A percentile compares a stretch with the other conserved stretches of the same genome.
phyloP scores from a whole-genome alignment of 2,888 invertebrate species.

The Drosophila fungiperda region DNA sequence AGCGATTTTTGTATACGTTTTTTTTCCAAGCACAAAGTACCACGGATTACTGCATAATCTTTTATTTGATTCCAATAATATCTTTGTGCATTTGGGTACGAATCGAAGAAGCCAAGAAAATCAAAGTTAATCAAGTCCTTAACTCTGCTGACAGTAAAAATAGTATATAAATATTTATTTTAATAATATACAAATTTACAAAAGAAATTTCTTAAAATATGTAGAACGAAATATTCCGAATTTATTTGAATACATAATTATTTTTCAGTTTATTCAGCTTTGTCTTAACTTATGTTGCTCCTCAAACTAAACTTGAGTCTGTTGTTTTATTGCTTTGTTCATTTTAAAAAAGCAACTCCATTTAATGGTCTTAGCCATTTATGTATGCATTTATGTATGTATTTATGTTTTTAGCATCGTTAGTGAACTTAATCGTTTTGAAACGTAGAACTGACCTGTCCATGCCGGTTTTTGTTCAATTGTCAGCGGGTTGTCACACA shows the following conservation, averaged over 20 bases:
- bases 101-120: background rate
- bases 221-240: background rate
- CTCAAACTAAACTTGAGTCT: conserved; percentile 36
- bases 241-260: background rate
- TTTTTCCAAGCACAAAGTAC: background rate
- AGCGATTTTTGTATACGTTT: background rate
- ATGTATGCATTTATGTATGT: background rate
- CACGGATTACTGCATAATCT: conserved; percentile 10
- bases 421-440: conserved; percentile 23
- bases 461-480: conserved; percentile 45
- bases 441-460: conserved; percentile 53
- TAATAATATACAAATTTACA: background rate
- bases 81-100: background rate
- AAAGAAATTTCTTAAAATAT: background rate
- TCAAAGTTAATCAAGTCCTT: background rate
- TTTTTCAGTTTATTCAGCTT: background rate
- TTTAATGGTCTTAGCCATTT: conserved; percentile 53
- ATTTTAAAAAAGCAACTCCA: conserved; percentile 71
- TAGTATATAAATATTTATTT: no score
- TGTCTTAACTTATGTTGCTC: background rate
- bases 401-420: conserved; percentile 22
- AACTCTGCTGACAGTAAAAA: background rate
- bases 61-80: conserved; percentile 5
- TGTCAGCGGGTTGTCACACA: conserved; percentile 78
- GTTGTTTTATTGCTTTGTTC: conserved; percentile 75